phyloP scores from a whole-genome alignment of 2,888 invertebrate species.

The Drosophila longiperda region DNA sequence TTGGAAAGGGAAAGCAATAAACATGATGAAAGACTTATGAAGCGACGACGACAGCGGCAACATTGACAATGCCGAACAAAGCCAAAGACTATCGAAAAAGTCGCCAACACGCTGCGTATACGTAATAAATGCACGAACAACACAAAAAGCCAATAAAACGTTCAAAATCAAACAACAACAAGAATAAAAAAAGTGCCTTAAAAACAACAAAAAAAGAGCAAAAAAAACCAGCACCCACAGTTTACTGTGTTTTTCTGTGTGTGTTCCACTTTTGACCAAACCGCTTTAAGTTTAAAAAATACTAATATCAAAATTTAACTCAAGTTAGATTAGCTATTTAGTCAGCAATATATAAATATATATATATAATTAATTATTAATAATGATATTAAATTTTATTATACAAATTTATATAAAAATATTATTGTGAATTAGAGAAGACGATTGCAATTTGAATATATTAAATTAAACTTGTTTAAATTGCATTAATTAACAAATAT shows the following conservation, averaged over 20 bases:
- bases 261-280: conserved; percentile 16
- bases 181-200: conserved; percentile 44
- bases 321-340: too few relatives aligned
- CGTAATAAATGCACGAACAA: conserved; percentile 59
- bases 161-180: conserved; percentile 41
- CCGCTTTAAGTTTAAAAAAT: not conserved
- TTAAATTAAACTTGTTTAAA: not conserved
- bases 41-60: conserved; percentile 33
- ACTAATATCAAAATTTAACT: too few relatives aligned
- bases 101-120: conserved; percentile 57
- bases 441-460: not conserved
- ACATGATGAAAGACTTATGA: conserved; percentile 77
- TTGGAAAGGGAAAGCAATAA: conserved; percentile 58
- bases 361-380: too few relatives aligned
- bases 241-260: conserved; percentile 4
- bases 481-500: not conserved
- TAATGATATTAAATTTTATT: too few relatives aligned
- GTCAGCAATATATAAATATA: too few relatives aligned
- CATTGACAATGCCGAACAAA: conserved; percentile 30
- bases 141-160: conserved; percentile 68
- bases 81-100: conserved; percentile 12
- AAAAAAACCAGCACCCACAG: conserved; percentile 31
- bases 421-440: not conserved
- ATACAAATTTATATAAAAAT: too few relatives aligned
- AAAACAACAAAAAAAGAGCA: not conserved